Percentiles rank a stretch among this genome's conserved stretches.
Evolutionary conservation across 2,888 invertebrate species (phyloP).

Genomic region (Drosophila gaucha): DNA sequence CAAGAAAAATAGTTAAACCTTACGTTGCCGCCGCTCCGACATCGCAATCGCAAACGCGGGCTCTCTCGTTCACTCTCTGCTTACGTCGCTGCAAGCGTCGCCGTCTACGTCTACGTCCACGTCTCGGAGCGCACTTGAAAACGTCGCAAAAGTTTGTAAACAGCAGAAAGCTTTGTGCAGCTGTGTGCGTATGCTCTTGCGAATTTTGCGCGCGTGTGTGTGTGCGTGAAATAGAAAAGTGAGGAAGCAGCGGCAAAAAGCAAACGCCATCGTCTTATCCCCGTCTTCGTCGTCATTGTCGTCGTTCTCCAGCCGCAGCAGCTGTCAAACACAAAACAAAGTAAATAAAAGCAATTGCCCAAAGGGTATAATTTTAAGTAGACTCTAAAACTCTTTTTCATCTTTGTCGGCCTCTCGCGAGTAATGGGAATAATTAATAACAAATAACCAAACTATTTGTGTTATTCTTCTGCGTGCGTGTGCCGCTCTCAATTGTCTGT

Average conservation of each 20-base stretch:
- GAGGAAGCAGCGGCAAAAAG: constrained; percentile 50
- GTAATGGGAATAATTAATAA: constrained; percentile 45
- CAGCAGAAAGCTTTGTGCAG: constrained; percentile 66
- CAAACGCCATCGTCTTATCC: constrained; percentile 33
- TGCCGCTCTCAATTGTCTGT: constrained; percentile 30
- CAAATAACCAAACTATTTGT: constrained; percentile 25
- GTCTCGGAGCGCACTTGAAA: constrained; percentile 73
- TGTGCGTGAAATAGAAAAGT: constrained; percentile 66
- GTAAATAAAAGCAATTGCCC: constrained; percentile 63
- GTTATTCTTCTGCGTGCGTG: constrained; percentile 15
- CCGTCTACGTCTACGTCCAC: constrained; percentile 30
- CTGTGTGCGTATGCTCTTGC: constrained; percentile 43
- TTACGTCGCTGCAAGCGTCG: constrained; percentile 47
- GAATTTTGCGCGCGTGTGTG: constrained; percentile 47
- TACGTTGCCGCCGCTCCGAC: constrained; percentile 51
- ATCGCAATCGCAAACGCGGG: constrained; percentile 36
- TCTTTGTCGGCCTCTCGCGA: constrained; percentile 9
- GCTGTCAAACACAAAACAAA: constrained; percentile 61
- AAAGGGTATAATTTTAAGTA: constrained; percentile 27
- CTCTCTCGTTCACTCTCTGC: constrained; percentile 21
- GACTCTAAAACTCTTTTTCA: constrained; percentile 1
- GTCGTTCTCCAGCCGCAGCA: constrained; percentile 42
- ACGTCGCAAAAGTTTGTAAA: constrained; percentile 80
- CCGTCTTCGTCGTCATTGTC: constrained; percentile 8
- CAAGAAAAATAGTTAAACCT: constrained; percentile 79